These are phyloP conservation scores for Enteromius radiatus DNA, from an alignment of 2,797 vertebrate genomes.

Conservation along the genomic window DNA sequence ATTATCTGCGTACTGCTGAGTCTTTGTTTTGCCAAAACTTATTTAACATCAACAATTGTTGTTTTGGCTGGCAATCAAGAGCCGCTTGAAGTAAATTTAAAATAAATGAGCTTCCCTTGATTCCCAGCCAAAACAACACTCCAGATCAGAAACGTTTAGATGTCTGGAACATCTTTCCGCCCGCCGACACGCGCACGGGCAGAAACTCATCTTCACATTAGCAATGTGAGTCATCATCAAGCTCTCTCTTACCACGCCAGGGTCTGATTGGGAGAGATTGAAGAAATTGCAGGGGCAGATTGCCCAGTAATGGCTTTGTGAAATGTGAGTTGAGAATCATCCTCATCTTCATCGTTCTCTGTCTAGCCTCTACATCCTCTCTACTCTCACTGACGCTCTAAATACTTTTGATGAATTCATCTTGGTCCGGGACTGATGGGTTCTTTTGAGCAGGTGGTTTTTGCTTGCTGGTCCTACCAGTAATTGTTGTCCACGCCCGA, in stretches of 20 bases:
- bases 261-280: slow-evolving; percentile 52
- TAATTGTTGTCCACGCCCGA: background rate
- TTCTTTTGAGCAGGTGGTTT: slow-evolving; percentile 31
- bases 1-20: background rate
- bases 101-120: slow-evolving; percentile 38
- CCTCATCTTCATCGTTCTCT: slow-evolving; percentile 33
- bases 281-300: slow-evolving; percentile 54
- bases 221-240: slow-evolving; percentile 44
- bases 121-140: slow-evolving; percentile 39
- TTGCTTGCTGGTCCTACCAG: slow-evolving; percentile 25
- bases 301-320: slow-evolving; percentile 59
- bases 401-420: slow-evolving; percentile 42
- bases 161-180: slow-evolving; percentile 13
- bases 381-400: slow-evolving; percentile 25
- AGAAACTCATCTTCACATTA: slow-evolving; percentile 51
- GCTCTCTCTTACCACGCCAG: slow-evolving; percentile 18
- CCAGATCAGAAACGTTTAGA: slow-evolving; percentile 24
- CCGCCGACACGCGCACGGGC: slow-evolving; percentile 24
- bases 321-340: slow-evolving; percentile 52
- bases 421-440: slow-evolving; percentile 39
- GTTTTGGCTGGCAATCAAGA: slow-evolving; percentile 35
- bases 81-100: slow-evolving; percentile 31
- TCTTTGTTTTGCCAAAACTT: slow-evolving; percentile 26
- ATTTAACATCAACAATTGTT: slow-evolving; percentile 37
- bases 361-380: slow-evolving; percentile 33